Base-by-base conservation (phyloP, 2,113 vertebrate genomes). In the Stegastes partitus region DNA sequence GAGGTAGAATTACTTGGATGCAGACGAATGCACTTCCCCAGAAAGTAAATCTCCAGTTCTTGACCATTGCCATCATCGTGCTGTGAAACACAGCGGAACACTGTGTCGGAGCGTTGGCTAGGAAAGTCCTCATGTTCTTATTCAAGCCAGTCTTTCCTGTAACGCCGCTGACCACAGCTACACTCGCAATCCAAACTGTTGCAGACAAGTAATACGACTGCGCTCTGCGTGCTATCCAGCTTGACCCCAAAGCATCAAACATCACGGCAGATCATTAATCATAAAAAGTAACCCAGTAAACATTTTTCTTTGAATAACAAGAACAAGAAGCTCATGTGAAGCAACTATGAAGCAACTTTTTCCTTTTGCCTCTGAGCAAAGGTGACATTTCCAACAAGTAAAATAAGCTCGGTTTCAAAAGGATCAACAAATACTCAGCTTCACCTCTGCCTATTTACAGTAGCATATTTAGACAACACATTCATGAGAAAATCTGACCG, bases 1-100 rank as follows among this genome's bases (percentile, higher is more conserved):
- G 76, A 87, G 75, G 73, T 86, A 77, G 74, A 77, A 67, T 84
- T 82, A 79, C 81, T 80, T 85, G 53, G 70, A 85, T 22, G 44
- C 59, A 72, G 69, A 82, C 69, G n/a, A 56, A 82, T 28, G 37
- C 55, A 75, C 23, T 65, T 44, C 45, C 72, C 63, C 77, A 68
- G 23, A 73, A 85, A 79, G 77, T 81, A 85, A 79, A 79, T 81
- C 61, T 64, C 53, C 67, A n/a, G 50, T 22, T 57, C 23, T 42
- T 37, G 64, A 71, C 49, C 54, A 3, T 14, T 55, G 64, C 54
- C 65, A 76, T 88, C 87, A 77, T 82, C 73, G 7, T 19, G 15
- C 66, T 59, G n/a, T n/a, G 84, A 64, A 85, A 85, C 55, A 78
- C 67, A 85, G 78, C 50, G 18, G 72, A 87, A 77, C 82, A 89